Conservation (phyloP, 2,888 invertebrate genomes). For the Cyclophora albipunctata region DNA sequence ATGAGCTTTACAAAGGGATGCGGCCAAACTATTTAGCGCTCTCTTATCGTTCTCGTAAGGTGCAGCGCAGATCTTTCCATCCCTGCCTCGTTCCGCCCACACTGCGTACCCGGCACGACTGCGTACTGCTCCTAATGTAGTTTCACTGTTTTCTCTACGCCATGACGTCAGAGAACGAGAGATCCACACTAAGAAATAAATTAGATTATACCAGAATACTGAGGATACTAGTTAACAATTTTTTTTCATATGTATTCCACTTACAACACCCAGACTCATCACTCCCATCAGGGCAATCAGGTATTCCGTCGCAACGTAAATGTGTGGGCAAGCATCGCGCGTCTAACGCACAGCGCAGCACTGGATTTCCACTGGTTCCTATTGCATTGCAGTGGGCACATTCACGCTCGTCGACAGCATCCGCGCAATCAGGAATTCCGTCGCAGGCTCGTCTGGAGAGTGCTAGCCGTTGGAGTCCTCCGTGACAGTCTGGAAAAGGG, state of each 20-base stretch:
- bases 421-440: conserved; percentile 89
- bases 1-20: conserved; percentile 84
- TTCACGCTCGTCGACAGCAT: conserved; percentile 85
- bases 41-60: conserved; percentile 79
- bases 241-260: conserved; percentile 37
- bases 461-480: conserved; percentile 82
- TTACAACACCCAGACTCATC: conserved; percentile 91
- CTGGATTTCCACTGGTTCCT: conserved; percentile 50
- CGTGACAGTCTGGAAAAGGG: conserved; percentile 78
- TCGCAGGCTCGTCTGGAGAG: conserved; percentile 88
- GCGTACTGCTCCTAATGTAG: conserved; percentile 82
- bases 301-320: conserved; percentile 86
- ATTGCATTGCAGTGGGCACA: conserved; percentile 86
- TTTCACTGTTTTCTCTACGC: conserved; percentile 77
- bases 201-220: neutral
- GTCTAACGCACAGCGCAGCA: conserved; percentile 86
- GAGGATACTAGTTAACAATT: neutral
- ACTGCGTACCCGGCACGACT: conserved; percentile 87
- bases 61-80: conserved; percentile 88
- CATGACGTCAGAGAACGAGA: conserved; percentile 80
- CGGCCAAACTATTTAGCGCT: conserved; percentile 81
- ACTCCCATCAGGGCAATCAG: conserved; percentile 89
- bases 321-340: conserved; percentile 82
- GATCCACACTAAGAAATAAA: conserved; percentile 79
- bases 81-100: conserved; percentile 87